Conservation (phyloP, 64 coral and sea anemone genomes). For the Actinia equina region DNA sequence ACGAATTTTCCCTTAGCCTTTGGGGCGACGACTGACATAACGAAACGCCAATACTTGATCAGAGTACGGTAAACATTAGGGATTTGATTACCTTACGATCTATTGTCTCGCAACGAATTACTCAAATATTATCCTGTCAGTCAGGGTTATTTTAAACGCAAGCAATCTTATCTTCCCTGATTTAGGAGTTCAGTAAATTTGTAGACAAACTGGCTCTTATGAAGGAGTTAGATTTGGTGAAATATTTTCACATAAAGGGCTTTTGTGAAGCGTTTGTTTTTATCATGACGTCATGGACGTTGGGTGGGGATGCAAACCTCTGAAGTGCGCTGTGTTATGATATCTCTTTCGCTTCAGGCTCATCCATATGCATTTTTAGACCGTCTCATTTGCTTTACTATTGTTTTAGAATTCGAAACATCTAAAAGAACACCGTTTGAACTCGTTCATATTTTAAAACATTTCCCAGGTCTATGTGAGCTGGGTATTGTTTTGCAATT, state of each 20-base stretch:
- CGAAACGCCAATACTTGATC: background rate
- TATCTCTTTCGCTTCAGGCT: background rate
- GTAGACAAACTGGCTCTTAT: background rate
- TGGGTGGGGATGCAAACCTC: background rate
- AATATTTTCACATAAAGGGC: background rate
- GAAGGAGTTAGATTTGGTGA: background rate
- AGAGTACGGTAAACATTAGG: background rate
- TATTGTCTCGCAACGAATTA: conserved; percentile 2
- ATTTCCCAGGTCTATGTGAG: no score
- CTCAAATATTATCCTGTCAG: conserved; percentile 13
- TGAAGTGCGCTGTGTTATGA: background rate
- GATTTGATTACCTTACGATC: background rate
- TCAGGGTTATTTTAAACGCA: background rate
- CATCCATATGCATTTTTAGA: background rate
- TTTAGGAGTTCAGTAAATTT: background rate
- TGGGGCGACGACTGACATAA: conserved; percentile 17
- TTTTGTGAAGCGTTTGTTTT: background rate
- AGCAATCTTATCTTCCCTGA: background rate
- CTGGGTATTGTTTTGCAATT: background rate
- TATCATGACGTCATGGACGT: background rate
- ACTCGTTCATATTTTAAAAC: background rate
- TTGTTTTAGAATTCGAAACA: background rate
- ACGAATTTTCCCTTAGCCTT: background rate
- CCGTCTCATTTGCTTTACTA: background rate
- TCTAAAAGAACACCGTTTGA: background rate